Base-by-base conservation (phyloP, 92 coral and sea anemone genomes). In the Hydrozoanthus gracilis region DNA sequence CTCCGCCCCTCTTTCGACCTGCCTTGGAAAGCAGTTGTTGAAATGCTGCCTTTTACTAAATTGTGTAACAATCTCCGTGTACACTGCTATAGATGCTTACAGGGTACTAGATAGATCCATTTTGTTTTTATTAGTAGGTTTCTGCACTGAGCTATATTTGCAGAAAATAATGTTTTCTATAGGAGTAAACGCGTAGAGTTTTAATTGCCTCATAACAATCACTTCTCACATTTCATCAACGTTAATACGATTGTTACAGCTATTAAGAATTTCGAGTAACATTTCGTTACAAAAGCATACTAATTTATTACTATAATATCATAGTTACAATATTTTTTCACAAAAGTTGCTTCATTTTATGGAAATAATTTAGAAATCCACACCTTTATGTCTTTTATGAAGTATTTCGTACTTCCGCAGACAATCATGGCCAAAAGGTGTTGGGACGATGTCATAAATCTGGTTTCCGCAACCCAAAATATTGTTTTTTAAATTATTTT, bases 1-100 rank as follows among this genome's bases (percentile, higher is more conserved):
- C 61, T 14, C 87, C 86, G 50, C 87, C 82, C 11, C 44, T 78
- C 74, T 84, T 87, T 18, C 70, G 73, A 39, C 83, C 79, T 11
- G 91, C 87, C 66, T 77, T 90, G 4, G 87, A 91, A 82, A 88
- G 87, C 13, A 87, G 68, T 62, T 85, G 27, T 55, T 88, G 89
- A 39, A 89, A 92, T 87, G 44, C 76, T 87, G 86, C 27, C 82
- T 60, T 16, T 77, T 27, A 55, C 79, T 80, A 80, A 91, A 91
- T 49, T 73, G 74, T 2, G 94, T 77, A 56, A 91, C 88, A 76
- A 84, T 64, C 71, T 56, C 13, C 80, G 76, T 71, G 46, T 67
- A 67, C 72, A 67, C 39, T 67, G 35, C 39, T 67, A 44, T 44
- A 71, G 76, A 71, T 71, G 76, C 44, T 71, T 16, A 71, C 14